Base-by-base conservation (phyloP, 2,797 vertebrate genomes). In the Tinamus major region DNA sequence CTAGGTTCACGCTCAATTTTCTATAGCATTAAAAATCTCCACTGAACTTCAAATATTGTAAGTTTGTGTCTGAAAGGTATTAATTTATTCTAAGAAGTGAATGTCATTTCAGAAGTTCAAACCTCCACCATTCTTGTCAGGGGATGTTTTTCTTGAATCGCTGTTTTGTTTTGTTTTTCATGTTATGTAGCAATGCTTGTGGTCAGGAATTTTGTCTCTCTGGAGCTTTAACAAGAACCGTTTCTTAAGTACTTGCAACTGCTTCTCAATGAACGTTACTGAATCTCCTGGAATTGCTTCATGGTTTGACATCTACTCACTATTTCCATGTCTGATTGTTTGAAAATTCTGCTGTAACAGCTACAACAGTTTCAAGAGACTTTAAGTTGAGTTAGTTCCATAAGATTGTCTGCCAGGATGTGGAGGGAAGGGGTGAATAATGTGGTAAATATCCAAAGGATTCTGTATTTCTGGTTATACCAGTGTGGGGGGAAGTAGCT, bases 181-280 rank as follows among this genome's bases (percentile, higher is more conserved):
- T 84, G 71, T 93, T 86, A 33, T 88, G 87, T 67, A 88, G 87
- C 92, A 93, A 88, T 83, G 56, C 80, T 77, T 95, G 95, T 91
- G 90, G 93, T 90, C 87, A 93, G 91, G 82, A 95, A 69, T 96
- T 71, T 13, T 62, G 58, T 79, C 67, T 87, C 85, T 91, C 74
- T 86, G 68, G 83, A 92, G 53, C 63, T 90, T 79, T 88, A 74
- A 87, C 63, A 46, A 46, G 51, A 92, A 62, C n/a, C 1, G 2
- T 94, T 96, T 89, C 89, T 92, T 86, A 74, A 79, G 39, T n/a
- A 17, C 72, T 87, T 69, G 67, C 75, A 63, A 62, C 17, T 64
- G 49, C 92, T 93, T 88, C 85, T 95, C 93, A 95, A 88, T 93
- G 91, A 82, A 42, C 2, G 3, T 70, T 84, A 9, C 70, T 86